phyloP scores from a whole-genome alignment of 1,140 invertebrate species.

The Pseudomyrmex pallidus region DNA sequence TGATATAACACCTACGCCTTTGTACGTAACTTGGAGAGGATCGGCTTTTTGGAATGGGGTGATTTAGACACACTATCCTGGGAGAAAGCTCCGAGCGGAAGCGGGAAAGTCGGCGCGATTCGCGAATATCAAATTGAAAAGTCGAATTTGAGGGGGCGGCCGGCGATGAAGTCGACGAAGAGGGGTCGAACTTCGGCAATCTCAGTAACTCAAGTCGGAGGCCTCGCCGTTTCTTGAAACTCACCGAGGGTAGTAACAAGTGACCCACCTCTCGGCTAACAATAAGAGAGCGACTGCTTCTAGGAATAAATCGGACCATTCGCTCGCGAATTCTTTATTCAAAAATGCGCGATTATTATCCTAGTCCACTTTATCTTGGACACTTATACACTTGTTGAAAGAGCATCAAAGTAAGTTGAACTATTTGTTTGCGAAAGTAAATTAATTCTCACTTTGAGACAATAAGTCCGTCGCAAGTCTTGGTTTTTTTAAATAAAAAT shows the following conservation, averaged over 20 bases:
- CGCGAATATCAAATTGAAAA: slow-evolving; percentile 75
- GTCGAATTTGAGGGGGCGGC: slow-evolving; percentile 64
- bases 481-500: no score
- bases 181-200: slow-evolving; percentile 66
- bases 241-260: slow-evolving; percentile 58
- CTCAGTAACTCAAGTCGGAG: slow-evolving; percentile 66
- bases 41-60: slow-evolving; percentile 49
- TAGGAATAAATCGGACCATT: slow-evolving; percentile 32
- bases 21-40: slow-evolving; percentile 56
- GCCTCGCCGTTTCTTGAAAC: slow-evolving; percentile 55
- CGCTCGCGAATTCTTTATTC: not conserved
- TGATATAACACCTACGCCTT: slow-evolving; percentile 56
- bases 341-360: slow-evolving; percentile 16
- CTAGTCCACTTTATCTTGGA: not conserved
- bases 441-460: not conserved
- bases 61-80: slow-evolving; percentile 45
- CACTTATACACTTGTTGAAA: not conserved
- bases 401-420: not conserved
- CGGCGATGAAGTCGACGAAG: slow-evolving; percentile 14
- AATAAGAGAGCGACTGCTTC: slow-evolving; percentile 35
- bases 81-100: slow-evolving; percentile 30
- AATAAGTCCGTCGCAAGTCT: no score
- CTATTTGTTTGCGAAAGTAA: not conserved
- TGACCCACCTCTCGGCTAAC: slow-evolving; percentile 4
- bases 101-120: slow-evolving; percentile 59